Evolutionary conservation across 2,888 invertebrate species (phyloP).

Genomic region (Salpingus planirostris): DNA sequence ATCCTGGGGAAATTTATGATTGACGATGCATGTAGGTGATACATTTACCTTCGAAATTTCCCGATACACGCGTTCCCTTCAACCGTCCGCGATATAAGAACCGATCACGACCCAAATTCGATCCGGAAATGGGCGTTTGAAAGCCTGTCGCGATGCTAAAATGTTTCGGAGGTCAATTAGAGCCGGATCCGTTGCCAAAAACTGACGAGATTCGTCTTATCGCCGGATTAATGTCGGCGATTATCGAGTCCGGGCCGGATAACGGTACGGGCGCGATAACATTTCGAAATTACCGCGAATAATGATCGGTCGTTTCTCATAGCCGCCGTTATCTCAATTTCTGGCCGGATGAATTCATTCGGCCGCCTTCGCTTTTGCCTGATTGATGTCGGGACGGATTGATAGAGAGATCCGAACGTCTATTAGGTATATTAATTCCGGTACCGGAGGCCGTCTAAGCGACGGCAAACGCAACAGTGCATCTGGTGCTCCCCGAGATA

Average conservation of each 20-base stretch:
- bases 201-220: constrained; percentile 1
- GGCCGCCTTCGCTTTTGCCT: constrained; percentile 11
- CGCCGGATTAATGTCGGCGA: constrained; percentile 9
- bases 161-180: too few species aligned
- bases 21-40: too few species aligned
- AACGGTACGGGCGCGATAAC: constrained; percentile 10
- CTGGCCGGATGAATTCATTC: constrained; percentile 14
- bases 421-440: constrained; percentile 23
- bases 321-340: constrained; percentile 13
- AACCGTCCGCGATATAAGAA: too few species aligned
- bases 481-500: too few species aligned
- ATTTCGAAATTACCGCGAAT: constrained; percentile 13
- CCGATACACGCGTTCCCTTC: too few species aligned
- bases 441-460: constrained; percentile 18
- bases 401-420: constrained; percentile 22
- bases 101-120: too few species aligned
- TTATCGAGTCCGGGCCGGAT: constrained; percentile 9
- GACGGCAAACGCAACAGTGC: too few species aligned
- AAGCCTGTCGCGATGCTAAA: too few species aligned
- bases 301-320: constrained; percentile 16
- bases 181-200: too few species aligned
- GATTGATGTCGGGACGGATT: constrained; percentile 23
- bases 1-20: too few species aligned
- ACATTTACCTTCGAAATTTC: too few species aligned
- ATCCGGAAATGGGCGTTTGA: too few species aligned